phyloP scores from a whole-genome alignment of 2,113 vertebrate genomes.

The Python bivittatus region DNA sequence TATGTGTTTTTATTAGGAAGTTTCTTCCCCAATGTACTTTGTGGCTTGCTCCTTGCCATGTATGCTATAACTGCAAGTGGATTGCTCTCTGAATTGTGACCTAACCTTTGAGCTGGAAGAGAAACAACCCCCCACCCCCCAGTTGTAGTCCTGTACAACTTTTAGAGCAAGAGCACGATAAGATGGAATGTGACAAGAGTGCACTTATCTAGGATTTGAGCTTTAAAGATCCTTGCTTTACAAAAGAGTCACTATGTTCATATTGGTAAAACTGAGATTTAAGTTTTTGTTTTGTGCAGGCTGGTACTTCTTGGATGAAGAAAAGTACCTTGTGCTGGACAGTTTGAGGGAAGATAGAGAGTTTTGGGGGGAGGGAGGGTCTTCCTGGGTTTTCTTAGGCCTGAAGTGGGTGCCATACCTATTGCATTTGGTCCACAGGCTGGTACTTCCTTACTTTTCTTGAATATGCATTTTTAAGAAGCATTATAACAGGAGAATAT shows the following conservation, averaged over 20 bases:
- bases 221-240: background rate
- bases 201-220: background rate
- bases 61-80: background rate
- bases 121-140: no score
- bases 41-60: background rate
- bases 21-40: background rate
- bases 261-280: background rate
- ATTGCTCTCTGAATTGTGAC: background rate
- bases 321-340: background rate
- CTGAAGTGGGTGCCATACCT: background rate
- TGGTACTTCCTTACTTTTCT: background rate
- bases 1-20: background rate
- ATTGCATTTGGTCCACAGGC: background rate
- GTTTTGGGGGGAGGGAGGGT: background rate
- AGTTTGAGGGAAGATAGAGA: background rate
- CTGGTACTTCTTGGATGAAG: background rate
- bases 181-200: background rate
- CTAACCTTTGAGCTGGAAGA: background rate
- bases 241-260: background rate
- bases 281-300: background rate
- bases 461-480: background rate
- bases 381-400: background rate
- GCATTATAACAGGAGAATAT: background rate
- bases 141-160: background rate
- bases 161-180: background rate